A percentile compares a stretch with the other conserved stretches of the same genome.
Evolutionary conservation across 1,140 invertebrate species (phyloP).

Genomic region (Philaenus spumarius): DNA sequence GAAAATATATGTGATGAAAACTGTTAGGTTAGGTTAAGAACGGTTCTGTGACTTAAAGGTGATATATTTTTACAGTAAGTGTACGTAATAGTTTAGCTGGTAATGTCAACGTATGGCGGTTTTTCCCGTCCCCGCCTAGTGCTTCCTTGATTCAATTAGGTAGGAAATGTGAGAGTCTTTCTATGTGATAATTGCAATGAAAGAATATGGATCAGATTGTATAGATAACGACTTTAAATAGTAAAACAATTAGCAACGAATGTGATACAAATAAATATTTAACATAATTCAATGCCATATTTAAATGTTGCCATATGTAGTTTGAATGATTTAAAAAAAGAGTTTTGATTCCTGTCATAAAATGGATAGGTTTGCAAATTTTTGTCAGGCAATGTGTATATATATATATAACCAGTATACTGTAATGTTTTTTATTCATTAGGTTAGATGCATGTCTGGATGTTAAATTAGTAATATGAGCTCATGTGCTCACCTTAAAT

Average conservation of each 20-base stretch:
- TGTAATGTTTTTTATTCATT: constrained; percentile 1
- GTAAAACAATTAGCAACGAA: constrained; percentile 14
- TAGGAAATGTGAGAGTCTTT: constrained; percentile 2
- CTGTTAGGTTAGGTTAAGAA: neutral
- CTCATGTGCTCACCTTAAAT: neutral
- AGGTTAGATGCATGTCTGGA: constrained; percentile 4
- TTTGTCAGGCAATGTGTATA: neutral
- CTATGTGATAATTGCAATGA: too few relatives aligned
- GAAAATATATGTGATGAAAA: neutral
- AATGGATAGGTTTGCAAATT: neutral
- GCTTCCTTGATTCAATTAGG: constrained; percentile 6
- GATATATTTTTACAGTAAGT: constrained; percentile 4
- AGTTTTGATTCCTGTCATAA: neutral
- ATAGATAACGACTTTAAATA: neutral
- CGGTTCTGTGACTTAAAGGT: constrained; percentile 2
- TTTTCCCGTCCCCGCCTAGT: constrained; percentile 5
- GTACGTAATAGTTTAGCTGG: neutral
- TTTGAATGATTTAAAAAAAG: neutral
- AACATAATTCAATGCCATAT: neutral
- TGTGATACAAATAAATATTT: constrained; percentile 11
- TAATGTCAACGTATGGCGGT: neutral
- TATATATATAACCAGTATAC: neutral
- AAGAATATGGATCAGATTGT: too few relatives aligned
- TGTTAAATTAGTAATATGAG: neutral
- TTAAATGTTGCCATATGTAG: constrained; percentile 10